Evolutionary conservation across 2,797 vertebrate species (phyloP).

Genomic region (Diglossa cyanea): DNA sequence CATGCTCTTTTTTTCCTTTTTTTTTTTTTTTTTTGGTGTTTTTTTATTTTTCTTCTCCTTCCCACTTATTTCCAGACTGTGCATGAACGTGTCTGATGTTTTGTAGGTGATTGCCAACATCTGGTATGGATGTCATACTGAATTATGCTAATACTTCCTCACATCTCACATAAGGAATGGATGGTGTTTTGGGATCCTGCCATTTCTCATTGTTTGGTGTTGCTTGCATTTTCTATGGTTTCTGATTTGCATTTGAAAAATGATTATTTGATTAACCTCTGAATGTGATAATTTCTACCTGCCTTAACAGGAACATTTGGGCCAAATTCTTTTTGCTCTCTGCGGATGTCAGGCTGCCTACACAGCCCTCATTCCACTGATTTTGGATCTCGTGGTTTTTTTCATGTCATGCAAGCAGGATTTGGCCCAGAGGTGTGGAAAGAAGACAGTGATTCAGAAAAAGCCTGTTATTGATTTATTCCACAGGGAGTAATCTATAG

Average conservation of each 20-base stretch:
- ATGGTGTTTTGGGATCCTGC: conserved; percentile 23
- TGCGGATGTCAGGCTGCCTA: not conserved
- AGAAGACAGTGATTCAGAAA: conserved; percentile 22
- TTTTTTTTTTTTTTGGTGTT: too few species aligned
- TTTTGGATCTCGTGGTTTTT: not conserved
- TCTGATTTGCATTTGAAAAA: conserved; percentile 35
- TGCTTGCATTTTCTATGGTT: conserved; percentile 61
- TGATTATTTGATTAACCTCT: conserved; percentile 38
- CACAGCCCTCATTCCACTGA: not conserved
- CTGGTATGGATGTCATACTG: conserved; percentile 57
- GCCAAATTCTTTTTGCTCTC: conserved; percentile 55
- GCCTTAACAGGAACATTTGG: conserved; percentile 11
- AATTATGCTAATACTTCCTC: conserved; percentile 40
- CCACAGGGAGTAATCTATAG: not conserved
- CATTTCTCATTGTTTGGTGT: conserved; percentile 66
- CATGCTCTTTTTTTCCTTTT: not conserved
- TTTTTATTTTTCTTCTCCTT: not conserved
- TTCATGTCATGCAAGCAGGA: not conserved
- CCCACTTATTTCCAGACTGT: not conserved
- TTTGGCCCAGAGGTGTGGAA: conserved; percentile 38
- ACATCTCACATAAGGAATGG: conserved; percentile 5
- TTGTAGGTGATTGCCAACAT: conserved; percentile 71
- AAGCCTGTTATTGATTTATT: not conserved
- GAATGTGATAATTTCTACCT: conserved; percentile 29
- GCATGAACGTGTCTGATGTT: not conserved